These are phyloP conservation scores for Drosophila sturtevanti DNA, from an alignment of 1,140 invertebrate genomes.

Conservation along the genomic window DNA sequence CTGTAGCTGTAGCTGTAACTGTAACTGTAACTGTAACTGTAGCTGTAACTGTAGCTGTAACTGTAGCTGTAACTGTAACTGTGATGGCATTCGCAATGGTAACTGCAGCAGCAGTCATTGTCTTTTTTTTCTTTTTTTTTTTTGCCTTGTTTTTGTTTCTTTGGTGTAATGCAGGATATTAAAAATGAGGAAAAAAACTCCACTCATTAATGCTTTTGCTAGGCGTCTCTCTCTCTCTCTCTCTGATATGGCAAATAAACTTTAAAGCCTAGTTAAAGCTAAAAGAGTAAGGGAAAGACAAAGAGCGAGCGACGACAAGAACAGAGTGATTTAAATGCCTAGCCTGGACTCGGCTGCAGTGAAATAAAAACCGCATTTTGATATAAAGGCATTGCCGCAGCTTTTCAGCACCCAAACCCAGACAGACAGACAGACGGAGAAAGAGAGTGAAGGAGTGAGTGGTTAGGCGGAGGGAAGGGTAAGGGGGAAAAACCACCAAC, in stretches of 20 bases:
- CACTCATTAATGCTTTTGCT: constrained; percentile 38
- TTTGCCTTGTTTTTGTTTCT: constrained; percentile 34
- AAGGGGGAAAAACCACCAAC: constrained; percentile 59
- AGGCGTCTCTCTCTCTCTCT: background rate
- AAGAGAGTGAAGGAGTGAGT: too few species aligned
- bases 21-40: constrained; percentile 8
- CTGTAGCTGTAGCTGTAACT: constrained; percentile 9
- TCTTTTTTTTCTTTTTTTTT: background rate
- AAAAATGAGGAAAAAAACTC: constrained; percentile 47
- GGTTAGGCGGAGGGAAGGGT: too few species aligned
- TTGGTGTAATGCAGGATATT: constrained; percentile 57
- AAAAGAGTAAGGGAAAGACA: background rate
- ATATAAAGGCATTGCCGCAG: constrained; percentile 70
- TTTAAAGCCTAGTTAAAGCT: constrained; percentile 59
- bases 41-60: constrained; percentile 30
- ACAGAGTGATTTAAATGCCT: constrained; percentile 4
- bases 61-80: constrained; percentile 24
- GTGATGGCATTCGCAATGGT: constrained; percentile 3
- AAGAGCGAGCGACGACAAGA: background rate
- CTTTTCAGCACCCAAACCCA: constrained; percentile 34
- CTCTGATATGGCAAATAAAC: constrained; percentile 50
- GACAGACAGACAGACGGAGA: background rate
- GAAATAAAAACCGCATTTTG: constrained; percentile 75
- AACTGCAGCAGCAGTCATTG: background rate
- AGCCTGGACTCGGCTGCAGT: constrained; percentile 46